Evolutionary conservation across 2,888 invertebrate species (phyloP), one percentile per base, ranked within the genome.

Genomic region (Taenaris catops): DNA sequence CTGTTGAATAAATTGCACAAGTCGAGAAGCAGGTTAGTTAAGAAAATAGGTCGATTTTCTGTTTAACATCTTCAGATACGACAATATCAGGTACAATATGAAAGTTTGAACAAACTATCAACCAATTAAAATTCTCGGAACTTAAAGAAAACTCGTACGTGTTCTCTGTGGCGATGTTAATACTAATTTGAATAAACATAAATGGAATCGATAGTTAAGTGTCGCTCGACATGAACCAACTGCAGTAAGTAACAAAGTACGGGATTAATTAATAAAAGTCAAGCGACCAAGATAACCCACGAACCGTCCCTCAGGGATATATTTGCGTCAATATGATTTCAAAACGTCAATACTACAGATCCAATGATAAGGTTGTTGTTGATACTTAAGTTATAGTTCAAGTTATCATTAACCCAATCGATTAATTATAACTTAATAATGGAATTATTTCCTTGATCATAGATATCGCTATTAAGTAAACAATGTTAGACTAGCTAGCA

Each of bases 241-340:
- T 32, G 32, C 17, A 34, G 17, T 29, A 31, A 38, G 28, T 38
- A 31, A 32, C 31, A 23, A 42, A 45, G 34, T 47, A 35, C 32
- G 16, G 55, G 64, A 68, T 69, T 67, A 69, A 74, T 70, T 69
- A 70, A 59, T 53, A 48, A 54, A 58, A 54, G 60, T 57, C 61
- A 57, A 47, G 29, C 41, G 38, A 34, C 50, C 35, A 45, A 57
- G 73, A 75, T 80, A 76, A 80, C 74, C 76, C 55, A 61, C 55
- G 44, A 48, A 59, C 51, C 57, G 57, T 57, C 58, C 60, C 58
- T 59, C 50, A 49, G 46, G 55, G 49, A 59, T 52, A 50, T 46
- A 65, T 56, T 67, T 81, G 66, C 81, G 78, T 81, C 81, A 81
- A 63, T 63, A 56, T 7, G 19, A 35, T 49, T 63, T 55, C 53